Evolutionary conservation across 1,140 invertebrate genomes (phyloP), one percentile per base, ranked within the genome.

Genomic region (Sipha flava): DNA sequence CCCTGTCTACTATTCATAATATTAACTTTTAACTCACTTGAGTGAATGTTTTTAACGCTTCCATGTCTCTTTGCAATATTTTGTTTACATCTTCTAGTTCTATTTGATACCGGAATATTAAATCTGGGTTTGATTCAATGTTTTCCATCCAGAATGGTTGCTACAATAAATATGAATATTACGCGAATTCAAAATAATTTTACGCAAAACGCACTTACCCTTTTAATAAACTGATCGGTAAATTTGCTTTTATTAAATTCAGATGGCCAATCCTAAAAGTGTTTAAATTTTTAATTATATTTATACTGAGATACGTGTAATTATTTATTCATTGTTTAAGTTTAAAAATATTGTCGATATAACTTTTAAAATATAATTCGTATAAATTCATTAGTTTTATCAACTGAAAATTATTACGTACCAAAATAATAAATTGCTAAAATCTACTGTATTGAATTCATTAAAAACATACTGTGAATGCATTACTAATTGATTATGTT

Each of bases 61-160:
- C 85, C 81, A 89, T 86, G 83, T 93, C 92, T 26, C 87, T 84
- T 80, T 88, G 84, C 0, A 93, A 85, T 1, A 92, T 88, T 66
- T 92, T 90, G n/a, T 89, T 87, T 40, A 91, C 80, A 5, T 87
- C 86, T 81, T 88, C 89, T 0, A 88, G 85, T 21, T 86, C 82
- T 45, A 93, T 85, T 85, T 92, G 90, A 82, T 93, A 93, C 62
- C 89, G 87, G 81, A 90, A 92, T 4, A 91, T 88, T 9, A 92
- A 83, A 80, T 93, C 89, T 9, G 90, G 87, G 1, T 90, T 91
- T 26, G 90, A 84, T 12, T 87, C 84, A 1, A 92, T 88, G 47
- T 88, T 86, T 70, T 91, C 88, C 83, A 90, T 83, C 90, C 91
- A 91, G 10, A 90, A 87, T 0, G 90, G 90, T 45, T 89, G 88